A percentile compares a stretch with the other conserved stretches of the same genome.
Evolutionary conservation across 1,140 invertebrate species (phyloP).

Genomic region (Habropoda laboriosa): DNA sequence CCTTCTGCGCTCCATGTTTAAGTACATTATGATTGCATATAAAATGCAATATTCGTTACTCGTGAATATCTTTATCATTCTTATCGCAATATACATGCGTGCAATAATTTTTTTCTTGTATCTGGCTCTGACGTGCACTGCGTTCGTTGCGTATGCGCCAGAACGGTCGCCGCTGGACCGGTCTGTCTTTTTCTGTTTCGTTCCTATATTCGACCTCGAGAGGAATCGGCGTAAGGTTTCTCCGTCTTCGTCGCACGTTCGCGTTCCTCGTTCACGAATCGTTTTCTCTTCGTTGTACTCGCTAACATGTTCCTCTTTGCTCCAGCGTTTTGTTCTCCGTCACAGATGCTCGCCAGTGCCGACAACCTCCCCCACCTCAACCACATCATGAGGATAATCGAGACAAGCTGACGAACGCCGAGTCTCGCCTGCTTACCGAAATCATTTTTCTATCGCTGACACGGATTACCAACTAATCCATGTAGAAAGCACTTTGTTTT

Average conservation of each 20-base stretch:
- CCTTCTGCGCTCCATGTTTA: background rate
- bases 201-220: constrained; percentile 57
- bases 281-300: constrained; percentile 31
- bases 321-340: constrained; percentile 19
- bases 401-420: constrained; percentile 49
- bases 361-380: constrained; percentile 61
- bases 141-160: constrained; percentile 1
- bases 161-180: constrained; percentile 24
- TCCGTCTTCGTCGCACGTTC: constrained; percentile 46
- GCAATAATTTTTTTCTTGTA: constrained; percentile 20
- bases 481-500: background rate
- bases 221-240: constrained; percentile 61
- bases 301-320: constrained; percentile 1
- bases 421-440: constrained; percentile 17
- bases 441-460: constrained; percentile 36
- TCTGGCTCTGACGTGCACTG: background rate
- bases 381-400: constrained; percentile 50
- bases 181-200: constrained; percentile 57
- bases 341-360: constrained; percentile 68
- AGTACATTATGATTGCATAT: background rate
- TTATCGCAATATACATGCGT: background rate
- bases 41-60: background rate
- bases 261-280: constrained; percentile 24
- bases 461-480: background rate
- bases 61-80: background rate